phyloP scores from a whole-genome alignment of 2,888 invertebrate species.

The Zaprionus bogoriensis region DNA sequence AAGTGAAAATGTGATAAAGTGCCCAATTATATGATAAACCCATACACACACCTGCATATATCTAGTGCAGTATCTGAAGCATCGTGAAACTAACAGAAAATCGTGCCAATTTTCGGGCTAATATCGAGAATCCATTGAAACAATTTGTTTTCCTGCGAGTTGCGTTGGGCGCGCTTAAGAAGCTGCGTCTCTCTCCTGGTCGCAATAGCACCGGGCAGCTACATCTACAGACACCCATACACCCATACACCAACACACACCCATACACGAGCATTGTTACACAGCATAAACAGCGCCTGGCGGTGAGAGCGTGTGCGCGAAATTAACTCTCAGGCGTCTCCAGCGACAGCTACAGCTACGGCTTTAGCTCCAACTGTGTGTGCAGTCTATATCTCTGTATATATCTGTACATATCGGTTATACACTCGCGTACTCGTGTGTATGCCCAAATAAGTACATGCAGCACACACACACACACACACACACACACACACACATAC shows the following conservation, averaged over 20 bases:
- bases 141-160: constrained; percentile 45
- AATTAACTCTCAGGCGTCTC: constrained; percentile 12
- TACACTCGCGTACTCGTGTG: too few relatives aligned
- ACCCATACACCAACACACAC: constrained; percentile 3
- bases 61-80: background rate
- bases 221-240: constrained; percentile 22
- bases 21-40: background rate
- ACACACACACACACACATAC: background rate
- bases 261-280: background rate
- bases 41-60: background rate
- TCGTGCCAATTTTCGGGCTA: background rate
- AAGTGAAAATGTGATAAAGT: background rate
- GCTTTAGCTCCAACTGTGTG: background rate
- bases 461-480: constrained; percentile 32
- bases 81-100: background rate
- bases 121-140: constrained; percentile 21
- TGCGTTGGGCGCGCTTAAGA: constrained; percentile 45
- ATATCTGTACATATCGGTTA: too few relatives aligned
- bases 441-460: constrained; percentile 9
- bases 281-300: constrained; percentile 1
- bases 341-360: background rate
- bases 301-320: constrained; percentile 20
- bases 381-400: constrained; percentile 6
- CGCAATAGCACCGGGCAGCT: constrained; percentile 53
- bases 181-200: constrained; percentile 39